phyloP scores from a whole-genome alignment of 1,140 invertebrate genomes.

The Archivesica marissinica region DNA sequence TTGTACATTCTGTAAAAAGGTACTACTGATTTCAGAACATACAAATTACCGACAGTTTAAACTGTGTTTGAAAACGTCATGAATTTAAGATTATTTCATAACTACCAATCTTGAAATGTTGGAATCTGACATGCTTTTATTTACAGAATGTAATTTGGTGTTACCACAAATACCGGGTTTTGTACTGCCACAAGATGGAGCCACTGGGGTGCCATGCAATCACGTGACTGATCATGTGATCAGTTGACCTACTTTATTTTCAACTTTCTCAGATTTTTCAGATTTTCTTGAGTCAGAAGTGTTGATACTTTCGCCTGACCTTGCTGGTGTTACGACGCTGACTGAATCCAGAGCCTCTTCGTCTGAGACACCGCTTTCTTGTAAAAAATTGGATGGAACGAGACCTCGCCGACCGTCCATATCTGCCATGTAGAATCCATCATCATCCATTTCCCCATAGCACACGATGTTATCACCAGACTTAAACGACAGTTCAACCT shows the following conservation, averaged over 20 bases:
- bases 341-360: constrained; percentile 78
- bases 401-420: constrained; percentile 96
- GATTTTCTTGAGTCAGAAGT: constrained; percentile 69
- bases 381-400: constrained; percentile 96
- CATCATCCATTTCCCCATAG: constrained; percentile 98
- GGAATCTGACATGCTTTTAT: too few species aligned
- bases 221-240: constrained; percentile 58
- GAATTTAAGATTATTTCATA: too few species aligned
- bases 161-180: constrained; percentile 49
- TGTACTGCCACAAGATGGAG: constrained; percentile 52
- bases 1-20: constrained; percentile 26
- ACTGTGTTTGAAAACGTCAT: too few species aligned
- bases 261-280: constrained; percentile 64
- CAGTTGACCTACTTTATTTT: constrained; percentile 73
- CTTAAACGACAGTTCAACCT: constrained; percentile 97
- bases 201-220: constrained; percentile 63
- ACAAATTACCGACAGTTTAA: too few species aligned
- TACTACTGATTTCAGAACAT: too few species aligned
- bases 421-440: constrained; percentile 99
- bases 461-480: constrained; percentile 99
- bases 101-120: too few species aligned
- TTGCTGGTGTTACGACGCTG: constrained; percentile 76
- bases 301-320: constrained; percentile 79
- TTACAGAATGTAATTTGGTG: constrained; percentile 13
- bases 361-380: constrained; percentile 74